Evolutionary conservation across 2,113 vertebrate species (phyloP).

Genomic region (Lethenteron camtschaticum): DNA sequence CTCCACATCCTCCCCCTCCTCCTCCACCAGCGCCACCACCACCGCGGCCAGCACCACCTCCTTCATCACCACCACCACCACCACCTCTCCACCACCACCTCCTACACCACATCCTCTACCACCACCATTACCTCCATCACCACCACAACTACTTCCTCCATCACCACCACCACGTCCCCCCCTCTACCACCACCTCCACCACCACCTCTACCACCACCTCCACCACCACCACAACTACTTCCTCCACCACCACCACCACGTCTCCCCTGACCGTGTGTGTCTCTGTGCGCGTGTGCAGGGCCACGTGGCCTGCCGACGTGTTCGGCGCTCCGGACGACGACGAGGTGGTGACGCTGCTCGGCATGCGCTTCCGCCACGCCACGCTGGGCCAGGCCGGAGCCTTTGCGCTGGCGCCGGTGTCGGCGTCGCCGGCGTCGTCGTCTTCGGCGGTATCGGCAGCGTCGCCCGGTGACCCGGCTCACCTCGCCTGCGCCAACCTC

Average conservation of each 20-base stretch:
- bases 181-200: too few species aligned
- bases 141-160: background rate
- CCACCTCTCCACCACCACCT: background rate
- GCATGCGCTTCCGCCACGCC: constrained; percentile 94
- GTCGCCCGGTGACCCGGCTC: too few species aligned
- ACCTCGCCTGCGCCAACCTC: constrained; percentile 24
- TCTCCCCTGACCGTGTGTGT: background rate
- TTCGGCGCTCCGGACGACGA: constrained; percentile 66
- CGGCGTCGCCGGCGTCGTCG: constrained; percentile 60
- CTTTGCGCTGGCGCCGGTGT: constrained; percentile 52
- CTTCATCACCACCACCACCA: background rate
- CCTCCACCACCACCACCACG: background rate
- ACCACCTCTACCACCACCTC: too few species aligned
- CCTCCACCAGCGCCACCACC: background rate
- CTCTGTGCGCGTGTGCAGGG: constrained; percentile 21
- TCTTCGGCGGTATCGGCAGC: constrained; percentile 20
- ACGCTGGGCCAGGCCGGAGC: constrained; percentile 79
- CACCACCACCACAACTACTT: background rate
- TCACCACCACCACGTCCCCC: background rate
- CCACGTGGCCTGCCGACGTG: constrained; percentile 79
- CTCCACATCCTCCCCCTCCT: background rate
- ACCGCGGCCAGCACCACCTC: background rate
- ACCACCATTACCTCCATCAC: too few species aligned
- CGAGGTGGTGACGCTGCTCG: constrained; percentile 62
- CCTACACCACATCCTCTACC: background rate